Base-by-base conservation (phyloP, 2,113 vertebrate genomes). In the Gallinago media region DNA sequence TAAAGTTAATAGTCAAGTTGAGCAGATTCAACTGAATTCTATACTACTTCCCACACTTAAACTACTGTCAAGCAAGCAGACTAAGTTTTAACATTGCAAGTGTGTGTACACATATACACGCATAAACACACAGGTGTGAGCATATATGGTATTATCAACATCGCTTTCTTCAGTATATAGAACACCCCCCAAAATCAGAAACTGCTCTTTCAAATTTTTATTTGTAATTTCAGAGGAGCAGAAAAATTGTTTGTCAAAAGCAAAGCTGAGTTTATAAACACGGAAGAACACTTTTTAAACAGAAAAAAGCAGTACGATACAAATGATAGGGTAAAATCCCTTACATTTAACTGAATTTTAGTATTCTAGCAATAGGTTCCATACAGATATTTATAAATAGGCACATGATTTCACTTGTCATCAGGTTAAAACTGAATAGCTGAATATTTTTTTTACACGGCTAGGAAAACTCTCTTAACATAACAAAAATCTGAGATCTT, bases 41-140 rank as follows among this genome's bases (percentile, higher is more conserved):
- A 3, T 6, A 20, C 15, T 63, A 46, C 31, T 58, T 70, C 11
- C 42, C 25, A 52, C 40, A 38, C 11, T 62, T 75, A 63, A 63
- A 95, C 50, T 9, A 73, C 8, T 42, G 25, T 12, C 38, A 86
- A 67, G 22, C 23, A 70, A 73, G 27, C 7, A 81, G 34, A 67
- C 9, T 27, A 62, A 32, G 25, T 61, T 65, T 40, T 38, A 68
- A 31, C 25, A 75, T 2, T 56, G 52, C 8, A 76, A 34, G 16
- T 25, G 44, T 15, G 6, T 23, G 49, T n/a, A 50, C 29, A 17
- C 6, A 34, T 5, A 34, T 13, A 59, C 1, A 42, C 2, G 70
- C 19, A 52, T 4, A 58, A 27, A 67, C 12, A 32, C 0, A 34
- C 5, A 26, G 1, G 0, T 3, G 19, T n/a, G 23, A 73, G 15